Conservation (phyloP, 1,140 invertebrate species). For the Psilanteris sp. region DNA sequence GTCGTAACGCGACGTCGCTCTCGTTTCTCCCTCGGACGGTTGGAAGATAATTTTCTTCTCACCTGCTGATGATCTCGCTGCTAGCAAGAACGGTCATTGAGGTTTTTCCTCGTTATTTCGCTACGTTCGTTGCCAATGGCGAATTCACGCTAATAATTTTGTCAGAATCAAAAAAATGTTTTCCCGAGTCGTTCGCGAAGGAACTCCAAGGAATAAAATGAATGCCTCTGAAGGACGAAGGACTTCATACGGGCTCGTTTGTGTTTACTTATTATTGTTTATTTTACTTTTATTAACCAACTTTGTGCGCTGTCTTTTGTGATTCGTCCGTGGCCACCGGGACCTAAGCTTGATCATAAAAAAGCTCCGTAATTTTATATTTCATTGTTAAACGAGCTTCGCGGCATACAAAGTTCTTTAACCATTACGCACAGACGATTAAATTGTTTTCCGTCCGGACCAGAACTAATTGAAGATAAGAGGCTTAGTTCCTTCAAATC, state of each 20-base stretch:
- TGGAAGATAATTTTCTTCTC: slow-evolving; percentile 56
- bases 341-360: slow-evolving; percentile 48
- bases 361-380: slow-evolving; percentile 57
- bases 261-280: slow-evolving; percentile 31
- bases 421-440: slow-evolving; percentile 58
- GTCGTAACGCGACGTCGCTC: slow-evolving; percentile 6
- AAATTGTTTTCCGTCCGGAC: slow-evolving; percentile 60
- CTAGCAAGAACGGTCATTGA: slow-evolving; percentile 29
- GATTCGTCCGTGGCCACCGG: slow-evolving; percentile 24
- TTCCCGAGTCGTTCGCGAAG: slow-evolving; percentile 10
- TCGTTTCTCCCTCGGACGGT: slow-evolving; percentile 27
- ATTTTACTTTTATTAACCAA: slow-evolving; percentile 46
- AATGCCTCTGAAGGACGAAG: slow-evolving; percentile 13
- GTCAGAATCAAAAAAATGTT: too few species aligned
- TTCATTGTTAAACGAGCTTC: slow-evolving; percentile 57
- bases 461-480: slow-evolving; percentile 63
- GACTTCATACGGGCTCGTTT: slow-evolving; percentile 18
- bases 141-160: too few species aligned
- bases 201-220: slow-evolving; percentile 33
- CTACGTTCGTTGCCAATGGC: too few species aligned
- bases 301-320: slow-evolving; percentile 48
- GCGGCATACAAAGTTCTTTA: slow-evolving; percentile 35
- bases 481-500: slow-evolving; percentile 63
- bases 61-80: slow-evolving; percentile 36
- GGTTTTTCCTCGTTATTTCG: slow-evolving; percentile 26